Percentiles rank a stretch among this genome's conserved stretches.
phyloP scores from a whole-genome alignment of 2,888 invertebrate genomes.

The Galeruca laticollis region DNA sequence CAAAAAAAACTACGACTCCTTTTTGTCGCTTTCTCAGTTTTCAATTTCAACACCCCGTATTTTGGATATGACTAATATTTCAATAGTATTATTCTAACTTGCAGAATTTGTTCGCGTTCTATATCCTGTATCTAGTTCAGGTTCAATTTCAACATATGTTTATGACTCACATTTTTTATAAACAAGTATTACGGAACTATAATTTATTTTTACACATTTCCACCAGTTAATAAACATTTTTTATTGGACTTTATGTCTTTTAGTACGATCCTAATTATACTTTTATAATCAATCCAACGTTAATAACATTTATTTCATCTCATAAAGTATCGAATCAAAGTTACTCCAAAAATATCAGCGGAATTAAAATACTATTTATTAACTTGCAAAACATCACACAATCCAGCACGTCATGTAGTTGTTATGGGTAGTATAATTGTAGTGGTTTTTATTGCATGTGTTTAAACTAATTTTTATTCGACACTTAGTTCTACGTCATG shows the following conservation, averaged over 20 bases:
- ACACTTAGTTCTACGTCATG: neutral
- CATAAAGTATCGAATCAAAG: neutral
- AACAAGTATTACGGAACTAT: conserved; percentile 1
- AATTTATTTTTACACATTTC: neutral
- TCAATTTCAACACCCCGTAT: no score
- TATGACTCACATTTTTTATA: no score
- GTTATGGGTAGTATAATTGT: neutral
- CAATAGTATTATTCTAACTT: no score
- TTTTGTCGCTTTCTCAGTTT: no score
- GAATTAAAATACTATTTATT: neutral
- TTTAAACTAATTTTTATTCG: neutral
- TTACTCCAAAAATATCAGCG: neutral
- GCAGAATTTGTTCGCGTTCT: no score
- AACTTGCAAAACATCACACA: neutral
- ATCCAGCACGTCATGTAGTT: neutral
- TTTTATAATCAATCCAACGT: neutral
- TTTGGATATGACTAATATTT: no score
- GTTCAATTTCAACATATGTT: no score
- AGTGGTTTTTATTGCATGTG: conserved; percentile 2
- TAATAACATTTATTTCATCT: neutral
- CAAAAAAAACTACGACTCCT: no score
- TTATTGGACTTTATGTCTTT: no score
- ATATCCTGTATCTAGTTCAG: no score
- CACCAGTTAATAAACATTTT: neutral
- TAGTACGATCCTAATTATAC: neutral